Evolutionary conservation across 2,888 invertebrate genomes (phyloP).

Genomic region (Idaea dimidiata): DNA sequence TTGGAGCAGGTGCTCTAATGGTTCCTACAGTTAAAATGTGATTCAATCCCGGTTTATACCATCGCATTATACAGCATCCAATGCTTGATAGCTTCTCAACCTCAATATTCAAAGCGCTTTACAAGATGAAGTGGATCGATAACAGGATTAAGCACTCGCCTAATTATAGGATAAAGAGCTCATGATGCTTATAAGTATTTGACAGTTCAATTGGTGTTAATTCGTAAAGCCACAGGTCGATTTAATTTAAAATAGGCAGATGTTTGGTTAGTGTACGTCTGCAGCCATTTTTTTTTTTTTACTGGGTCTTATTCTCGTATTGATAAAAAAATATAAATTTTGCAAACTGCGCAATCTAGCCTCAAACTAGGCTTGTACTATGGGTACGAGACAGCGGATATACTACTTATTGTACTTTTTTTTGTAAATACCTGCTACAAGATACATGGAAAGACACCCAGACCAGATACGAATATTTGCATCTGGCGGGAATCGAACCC

Average conservation of each 20-base stretch:
- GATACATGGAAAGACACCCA: too few species aligned
- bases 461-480: too few species aligned
- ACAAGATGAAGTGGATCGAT: slow-evolving; percentile 8
- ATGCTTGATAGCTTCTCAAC: slow-evolving; percentile 8
- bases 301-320: too few species aligned
- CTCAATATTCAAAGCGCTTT: neutral
- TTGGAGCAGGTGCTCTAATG: slow-evolving; percentile 25
- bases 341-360: too few species aligned
- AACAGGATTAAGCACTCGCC: neutral
- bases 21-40: slow-evolving; percentile 16
- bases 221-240: slow-evolving; percentile 41
- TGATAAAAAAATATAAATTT: too few species aligned
- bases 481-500: too few species aligned
- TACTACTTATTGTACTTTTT: too few species aligned
- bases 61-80: slow-evolving; percentile 7
- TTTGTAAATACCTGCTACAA: too few species aligned
- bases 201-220: slow-evolving; percentile 64
- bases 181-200: slow-evolving; percentile 38
- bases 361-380: too few species aligned
- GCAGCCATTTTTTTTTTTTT: too few species aligned
- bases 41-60: slow-evolving; percentile 11
- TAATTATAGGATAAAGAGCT: slow-evolving; percentile 17
- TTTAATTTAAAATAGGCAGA: slow-evolving; percentile 29
- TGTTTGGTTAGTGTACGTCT: neutral
- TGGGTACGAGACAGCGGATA: too few species aligned